These are phyloP conservation scores for Talpa occidentalis DNA, from an alignment of 2,113 vertebrate genomes.

Conservation along the genomic window DNA sequence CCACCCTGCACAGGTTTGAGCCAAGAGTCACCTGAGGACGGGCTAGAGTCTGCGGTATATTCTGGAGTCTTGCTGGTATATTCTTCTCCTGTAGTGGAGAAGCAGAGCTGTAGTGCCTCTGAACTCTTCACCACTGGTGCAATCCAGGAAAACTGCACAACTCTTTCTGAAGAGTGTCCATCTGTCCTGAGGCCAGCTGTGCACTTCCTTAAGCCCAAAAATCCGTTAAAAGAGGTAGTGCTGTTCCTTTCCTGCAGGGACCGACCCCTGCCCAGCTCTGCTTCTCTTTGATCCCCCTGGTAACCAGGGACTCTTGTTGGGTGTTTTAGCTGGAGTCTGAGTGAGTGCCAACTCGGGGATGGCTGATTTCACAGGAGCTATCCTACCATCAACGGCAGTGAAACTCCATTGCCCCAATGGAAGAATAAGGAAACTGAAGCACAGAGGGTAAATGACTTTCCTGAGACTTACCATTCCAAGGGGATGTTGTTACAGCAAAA, in stretches of 20 bases:
- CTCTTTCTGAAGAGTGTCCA: background rate
- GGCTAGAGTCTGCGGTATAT: accelerated
- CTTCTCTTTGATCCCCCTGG: background rate
- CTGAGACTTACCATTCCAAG: background rate
- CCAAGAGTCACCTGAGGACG: background rate
- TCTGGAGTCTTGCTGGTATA: background rate
- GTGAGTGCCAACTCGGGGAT: too few species aligned
- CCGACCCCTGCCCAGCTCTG: background rate
- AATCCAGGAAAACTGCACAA: background rate
- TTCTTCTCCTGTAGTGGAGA: background rate
- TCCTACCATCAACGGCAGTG: background rate
- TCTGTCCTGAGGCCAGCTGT: too few species aligned
- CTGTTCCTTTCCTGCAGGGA: background rate
- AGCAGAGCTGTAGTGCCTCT: background rate
- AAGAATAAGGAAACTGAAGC: background rate
- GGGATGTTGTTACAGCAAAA: background rate
- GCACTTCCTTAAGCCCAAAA: background rate
- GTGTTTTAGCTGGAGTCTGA: background rate
- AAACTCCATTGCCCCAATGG: background rate
- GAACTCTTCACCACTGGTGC: background rate
- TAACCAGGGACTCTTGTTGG: background rate
- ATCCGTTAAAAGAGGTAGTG: background rate
- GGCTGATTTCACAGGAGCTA: background rate
- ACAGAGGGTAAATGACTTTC: background rate
- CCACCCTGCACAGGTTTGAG: accelerated